Evolutionary conservation across 1,140 invertebrate species (phyloP).

Genomic region (Muscidifurax raptorellus): DNA sequence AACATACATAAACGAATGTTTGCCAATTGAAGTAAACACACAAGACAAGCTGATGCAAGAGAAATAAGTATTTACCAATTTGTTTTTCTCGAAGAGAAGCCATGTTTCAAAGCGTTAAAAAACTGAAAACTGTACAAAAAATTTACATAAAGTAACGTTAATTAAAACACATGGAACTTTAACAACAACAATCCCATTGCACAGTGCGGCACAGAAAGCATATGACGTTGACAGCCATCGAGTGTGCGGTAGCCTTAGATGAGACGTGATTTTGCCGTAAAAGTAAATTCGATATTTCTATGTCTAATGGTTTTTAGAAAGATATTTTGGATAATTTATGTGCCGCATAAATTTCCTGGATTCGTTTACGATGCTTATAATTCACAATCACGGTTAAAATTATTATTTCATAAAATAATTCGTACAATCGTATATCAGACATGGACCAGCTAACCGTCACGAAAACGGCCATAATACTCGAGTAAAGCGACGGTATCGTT

Average conservation of each 20-base stretch:
- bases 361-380: too few relatives aligned
- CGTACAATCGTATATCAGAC: too few relatives aligned
- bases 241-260: constrained; percentile 8
- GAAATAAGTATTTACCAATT: constrained; percentile 78
- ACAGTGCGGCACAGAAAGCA: constrained; percentile 17
- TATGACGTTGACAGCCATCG: constrained; percentile 48
- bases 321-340: too few relatives aligned
- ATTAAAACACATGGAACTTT: constrained; percentile 47
- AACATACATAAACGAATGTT: constrained; percentile 45
- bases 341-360: too few relatives aligned
- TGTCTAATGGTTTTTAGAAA: too few relatives aligned
- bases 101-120: constrained; percentile 70
- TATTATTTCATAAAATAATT: too few relatives aligned
- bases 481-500: neutral
- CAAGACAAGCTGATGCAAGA: constrained; percentile 36
- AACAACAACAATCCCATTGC: constrained; percentile 38
- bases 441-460: too few relatives aligned
- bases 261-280: neutral
- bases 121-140: neutral
- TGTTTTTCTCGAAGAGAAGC: constrained; percentile 83
- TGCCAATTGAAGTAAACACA: constrained; percentile 21
- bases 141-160: constrained; percentile 26
- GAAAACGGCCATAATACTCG: neutral
- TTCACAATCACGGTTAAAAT: too few relatives aligned
- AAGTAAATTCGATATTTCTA: too few relatives aligned